phyloP scores from a whole-genome alignment of 2,113 vertebrate genomes.

The Rousettus leschenaultii region DNA sequence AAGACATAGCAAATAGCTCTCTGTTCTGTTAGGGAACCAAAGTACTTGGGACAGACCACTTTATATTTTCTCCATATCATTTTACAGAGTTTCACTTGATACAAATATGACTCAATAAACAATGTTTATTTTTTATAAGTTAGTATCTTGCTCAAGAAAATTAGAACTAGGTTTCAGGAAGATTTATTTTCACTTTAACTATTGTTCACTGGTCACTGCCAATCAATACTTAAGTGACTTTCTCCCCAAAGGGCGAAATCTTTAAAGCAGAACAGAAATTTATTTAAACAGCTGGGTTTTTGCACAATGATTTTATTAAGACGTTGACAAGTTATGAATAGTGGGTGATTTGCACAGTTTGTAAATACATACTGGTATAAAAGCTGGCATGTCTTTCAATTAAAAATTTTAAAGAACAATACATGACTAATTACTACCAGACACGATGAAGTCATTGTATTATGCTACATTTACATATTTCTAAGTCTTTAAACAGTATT shows the following conservation, averaged over 20 bases:
- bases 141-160: slow-evolving; percentile 55
- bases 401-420: neutral
- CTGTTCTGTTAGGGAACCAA: neutral
- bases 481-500: neutral
- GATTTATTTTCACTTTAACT: slow-evolving; percentile 56
- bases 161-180: slow-evolving; percentile 28
- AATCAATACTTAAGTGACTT: slow-evolving; percentile 7
- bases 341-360: neutral
- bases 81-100: neutral
- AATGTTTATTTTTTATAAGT: slow-evolving; percentile 39
- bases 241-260: slow-evolving; percentile 50
- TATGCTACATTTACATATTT: neutral
- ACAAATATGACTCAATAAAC: neutral
- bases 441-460: neutral
- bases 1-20: neutral
- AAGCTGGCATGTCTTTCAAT: neutral
- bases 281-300: slow-evolving; percentile 61
- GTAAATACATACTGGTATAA: slow-evolving; percentile 6
- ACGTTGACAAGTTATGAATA: neutral
- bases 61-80: neutral
- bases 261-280: slow-evolving; percentile 50
- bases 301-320: neutral
- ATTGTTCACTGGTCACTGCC: neutral
- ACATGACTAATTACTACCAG: neutral
- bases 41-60: neutral